Evolutionary conservation across 2,888 invertebrate genomes (phyloP), one percentile per base, ranked within the genome.

Genomic region (Marronus borbonicus): DNA sequence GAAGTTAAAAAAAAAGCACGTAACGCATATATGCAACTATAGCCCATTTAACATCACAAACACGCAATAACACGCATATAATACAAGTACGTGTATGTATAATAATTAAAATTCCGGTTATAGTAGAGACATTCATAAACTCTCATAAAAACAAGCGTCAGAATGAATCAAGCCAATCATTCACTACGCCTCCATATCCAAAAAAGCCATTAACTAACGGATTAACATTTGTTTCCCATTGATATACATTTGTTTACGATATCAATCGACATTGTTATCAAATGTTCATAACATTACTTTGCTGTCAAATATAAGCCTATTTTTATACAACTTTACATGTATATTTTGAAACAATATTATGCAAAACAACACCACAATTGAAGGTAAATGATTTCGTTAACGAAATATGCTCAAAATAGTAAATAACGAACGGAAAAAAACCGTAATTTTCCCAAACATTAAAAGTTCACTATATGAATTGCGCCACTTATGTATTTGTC

Each of bases 101-200:
- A 74, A n/a, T 49, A 74, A 62, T 74, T 74, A 74, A 60, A 68
- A 60, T 74, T 74, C 62, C 72, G 44, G 44, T 74, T 74, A 28
- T 74, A 74, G 72, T 74, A 74, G 44, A 60, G 60, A 58, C 72
- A 74, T 74, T 74, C 72, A 74, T 74, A 60, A 70, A 70, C 28
- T 60, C 58, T 50, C 58, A 28, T 20, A 72, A 74, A 74, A 74
- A 74, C 60, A 74, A 74, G 60, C 72, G 72, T 74, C 58, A 74
- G 44, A 60, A 62, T 74, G 72, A 74, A 74, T 74, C 60, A 24
- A 74, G 58, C 72, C 72, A 74, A 74, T 74, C 72, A 74, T 74
- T 74, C 72, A 74, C 72, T 49, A 58, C 72, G 72, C 44, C 72
- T 74, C 49, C 60, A 62, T 74, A 60, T 20, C 72, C 72, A 74